Evolutionary conservation across 2,797 vertebrate genomes (phyloP).

Genomic region (Ctenochaetus hawaiiensis): DNA sequence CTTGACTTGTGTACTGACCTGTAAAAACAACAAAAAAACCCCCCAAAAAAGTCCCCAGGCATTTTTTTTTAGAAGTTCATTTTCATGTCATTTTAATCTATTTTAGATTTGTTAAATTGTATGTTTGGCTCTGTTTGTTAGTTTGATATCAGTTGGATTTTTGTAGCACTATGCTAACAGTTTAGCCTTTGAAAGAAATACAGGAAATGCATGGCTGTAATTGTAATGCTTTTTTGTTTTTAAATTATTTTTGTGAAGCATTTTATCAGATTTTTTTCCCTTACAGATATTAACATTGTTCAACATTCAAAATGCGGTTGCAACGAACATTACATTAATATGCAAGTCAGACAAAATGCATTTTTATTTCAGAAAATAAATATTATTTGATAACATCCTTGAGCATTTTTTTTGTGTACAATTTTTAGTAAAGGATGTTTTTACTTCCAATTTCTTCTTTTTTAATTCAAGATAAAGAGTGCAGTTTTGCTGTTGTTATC

Average conservation of each 20-base stretch:
- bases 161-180: constrained; percentile 5
- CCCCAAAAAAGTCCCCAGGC: no score
- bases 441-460: no score
- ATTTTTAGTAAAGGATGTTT: neutral
- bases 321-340: neutral
- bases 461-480: no score
- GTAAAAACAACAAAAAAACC: neutral
- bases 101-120: constrained; percentile 6
- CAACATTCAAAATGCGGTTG: constrained; percentile 18
- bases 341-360: neutral
- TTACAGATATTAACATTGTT: neutral
- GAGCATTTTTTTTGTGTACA: neutral
- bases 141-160: constrained; percentile 1
- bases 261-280: neutral
- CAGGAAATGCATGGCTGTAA: constrained; percentile 5
- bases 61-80: constrained; percentile 1
- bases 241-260: neutral
- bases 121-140: constrained; percentile 2
- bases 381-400: constrained; percentile 35
- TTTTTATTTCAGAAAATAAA: constrained; percentile 54
- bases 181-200: neutral
- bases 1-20: neutral
- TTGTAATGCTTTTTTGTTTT: constrained; percentile 8
- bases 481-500: neutral
- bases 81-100: constrained; percentile 40